These are phyloP conservation scores for Leptinotarsa juncta DNA, from an alignment of 2,888 invertebrate species.

Conservation along the genomic window DNA sequence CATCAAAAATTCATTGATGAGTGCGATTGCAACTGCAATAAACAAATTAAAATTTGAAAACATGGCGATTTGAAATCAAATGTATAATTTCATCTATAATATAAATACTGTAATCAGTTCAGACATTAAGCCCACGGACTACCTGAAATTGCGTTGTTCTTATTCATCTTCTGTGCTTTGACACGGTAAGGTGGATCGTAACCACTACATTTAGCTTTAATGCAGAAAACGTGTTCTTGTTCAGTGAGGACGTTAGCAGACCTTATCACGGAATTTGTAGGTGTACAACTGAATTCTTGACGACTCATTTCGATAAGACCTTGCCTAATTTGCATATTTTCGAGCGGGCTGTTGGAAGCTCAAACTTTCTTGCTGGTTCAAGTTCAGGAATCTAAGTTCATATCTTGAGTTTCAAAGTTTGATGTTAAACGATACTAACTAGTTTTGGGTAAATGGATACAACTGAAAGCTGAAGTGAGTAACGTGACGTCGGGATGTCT, in stretches of 20 bases:
- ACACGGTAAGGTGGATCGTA: constrained; percentile 21
- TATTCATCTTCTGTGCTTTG: constrained; percentile 21
- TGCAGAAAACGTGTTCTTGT: constrained; percentile 35
- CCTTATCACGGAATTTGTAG: constrained; percentile 24
- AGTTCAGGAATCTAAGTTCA: neutral
- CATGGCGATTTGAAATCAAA: too few relatives aligned
- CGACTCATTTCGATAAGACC: constrained; percentile 23
- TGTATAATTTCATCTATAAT: too few relatives aligned
- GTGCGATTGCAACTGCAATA: too few relatives aligned
- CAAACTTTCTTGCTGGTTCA: constrained; percentile 5
- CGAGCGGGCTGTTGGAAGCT: neutral
- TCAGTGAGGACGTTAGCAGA: constrained; percentile 24
- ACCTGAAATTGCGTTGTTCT: neutral
- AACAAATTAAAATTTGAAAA: too few relatives aligned
- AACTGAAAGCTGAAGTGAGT: too few relatives aligned
- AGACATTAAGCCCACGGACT: neutral
- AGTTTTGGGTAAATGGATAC: too few relatives aligned
- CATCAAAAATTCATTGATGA: too few relatives aligned
- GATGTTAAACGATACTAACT: neutral
- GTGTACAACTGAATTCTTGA: constrained; percentile 31
- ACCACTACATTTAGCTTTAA: constrained; percentile 28
- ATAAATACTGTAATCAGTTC: neutral
- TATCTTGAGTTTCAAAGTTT: neutral
- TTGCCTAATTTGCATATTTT: constrained; percentile 4
- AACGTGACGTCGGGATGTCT: too few relatives aligned